Percentiles rank a stretch among this genome's conserved stretches.
These are phyloP conservation scores for Chouioia cunea DNA, from an alignment of 2,888 invertebrate genomes.

Conservation along the genomic window DNA sequence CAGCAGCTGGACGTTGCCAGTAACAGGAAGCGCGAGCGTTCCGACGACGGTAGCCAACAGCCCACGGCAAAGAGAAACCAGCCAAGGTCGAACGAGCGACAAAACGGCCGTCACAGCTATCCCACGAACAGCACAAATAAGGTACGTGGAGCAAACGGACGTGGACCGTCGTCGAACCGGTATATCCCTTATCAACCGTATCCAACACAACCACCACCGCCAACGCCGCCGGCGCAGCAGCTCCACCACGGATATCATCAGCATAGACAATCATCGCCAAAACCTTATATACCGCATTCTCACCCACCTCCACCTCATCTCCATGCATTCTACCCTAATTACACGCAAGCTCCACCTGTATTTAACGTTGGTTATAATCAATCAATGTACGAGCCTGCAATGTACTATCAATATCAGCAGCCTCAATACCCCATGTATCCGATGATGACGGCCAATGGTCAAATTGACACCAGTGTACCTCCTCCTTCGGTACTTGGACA, in stretches of 20 bases:
- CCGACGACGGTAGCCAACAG: conserved; percentile 54
- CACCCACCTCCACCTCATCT: conserved; percentile 52
- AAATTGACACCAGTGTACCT: conserved; percentile 63
- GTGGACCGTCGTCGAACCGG: conserved; percentile 52
- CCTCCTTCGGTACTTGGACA: conserved; percentile 57
- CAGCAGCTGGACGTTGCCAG: conserved; percentile 53
- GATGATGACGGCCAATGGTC: conserved; percentile 61
- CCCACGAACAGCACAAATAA: conserved; percentile 64
- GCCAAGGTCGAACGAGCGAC: conserved; percentile 59
- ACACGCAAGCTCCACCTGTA: conserved; percentile 32
- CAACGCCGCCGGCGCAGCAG: no score
- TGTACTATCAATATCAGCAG: conserved; percentile 60
- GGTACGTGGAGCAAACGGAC: conserved; percentile 66
- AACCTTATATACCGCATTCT: conserved; percentile 55
- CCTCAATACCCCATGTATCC: conserved; percentile 58
- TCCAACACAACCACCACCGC: conserved; percentile 55
- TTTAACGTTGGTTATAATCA: conserved; percentile 50
- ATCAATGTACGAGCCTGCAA: conserved; percentile 55
- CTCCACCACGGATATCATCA: conserved; percentile 29
- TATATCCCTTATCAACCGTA: conserved; percentile 52
- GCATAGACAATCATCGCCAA: conserved; percentile 35
- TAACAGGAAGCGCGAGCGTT: conserved; percentile 66
- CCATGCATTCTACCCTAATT: conserved; percentile 38
- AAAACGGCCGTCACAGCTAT: conserved; percentile 64
- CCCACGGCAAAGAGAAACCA: conserved; percentile 54